Evolutionary conservation across 92 coral and sea anemone genomes (phyloP), one percentile per base, ranked within the genome.

Genomic region (Siderastrea siderea): DNA sequence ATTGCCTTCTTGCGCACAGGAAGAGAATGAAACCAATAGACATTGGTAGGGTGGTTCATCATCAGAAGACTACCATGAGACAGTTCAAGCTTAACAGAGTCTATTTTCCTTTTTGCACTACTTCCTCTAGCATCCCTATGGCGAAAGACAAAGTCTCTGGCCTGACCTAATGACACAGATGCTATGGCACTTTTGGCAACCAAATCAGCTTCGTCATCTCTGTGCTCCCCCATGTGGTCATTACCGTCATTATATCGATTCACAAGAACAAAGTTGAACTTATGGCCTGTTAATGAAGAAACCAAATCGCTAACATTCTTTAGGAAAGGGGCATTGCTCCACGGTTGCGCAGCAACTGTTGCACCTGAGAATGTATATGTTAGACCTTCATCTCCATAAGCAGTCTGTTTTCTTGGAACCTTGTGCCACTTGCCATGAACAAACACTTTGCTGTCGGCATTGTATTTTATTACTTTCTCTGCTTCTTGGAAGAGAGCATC

Each of bases 161-260:
- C 90, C 61, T 95, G 94, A 16, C 98, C 98, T 17, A 95, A 74
- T 44, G 98, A 95, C 17, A 93, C 46, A 2, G 98, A 95, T 16
- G 98, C 98, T 54, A 95, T 95, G 16, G 95, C 87, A 69, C 94
- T 91, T 55, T 74, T 79, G 17, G 58, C 60, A n/a, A 91, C 90
- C 51, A 95, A 92, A 67, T 93, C 96, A 59, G 73, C 71, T 19
- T 95, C 98, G 38, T 95, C 96, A 80, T 95, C 98, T 73, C 94
- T 86, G 78, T 95, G 98, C 50, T 95, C 98, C 14, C 98, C 98
- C 66, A 95, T 95, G 71, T 95, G 96, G 85, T 95, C 98, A 70
- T 70, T 85, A 7, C 98, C 98, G 71, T 95, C 98, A 17, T 95
- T 93, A 75, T 95, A 95, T 11, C 98, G 92, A 80, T 95, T 95